phyloP scores from a whole-genome alignment of 1,140 invertebrate species.

The Sweltsa coloradensis region DNA sequence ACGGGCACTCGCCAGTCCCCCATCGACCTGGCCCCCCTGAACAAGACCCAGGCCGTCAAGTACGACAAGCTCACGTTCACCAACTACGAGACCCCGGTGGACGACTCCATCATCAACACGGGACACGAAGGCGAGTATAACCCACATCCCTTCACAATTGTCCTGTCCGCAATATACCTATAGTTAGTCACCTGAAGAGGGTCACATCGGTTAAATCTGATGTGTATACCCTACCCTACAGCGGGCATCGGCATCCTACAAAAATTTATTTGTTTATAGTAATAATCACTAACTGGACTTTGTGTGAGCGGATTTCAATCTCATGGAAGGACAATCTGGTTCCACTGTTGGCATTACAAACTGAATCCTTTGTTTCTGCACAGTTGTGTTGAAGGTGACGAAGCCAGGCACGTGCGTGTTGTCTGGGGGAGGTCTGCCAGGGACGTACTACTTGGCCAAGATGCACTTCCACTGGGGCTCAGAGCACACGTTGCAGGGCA shows the following conservation, averaged over 20 bases:
- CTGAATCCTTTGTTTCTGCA: no score
- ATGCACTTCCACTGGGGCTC: conserved; percentile 71
- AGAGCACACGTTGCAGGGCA: conserved; percentile 54
- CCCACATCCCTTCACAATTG: no score
- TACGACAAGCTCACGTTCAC: conserved; percentile 14
- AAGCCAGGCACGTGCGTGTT: conserved; percentile 2
- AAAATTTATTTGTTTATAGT: no score
- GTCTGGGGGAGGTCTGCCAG: conserved; percentile 35
- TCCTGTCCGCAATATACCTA: no score
- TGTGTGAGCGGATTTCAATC: neutral
- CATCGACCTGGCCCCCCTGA: conserved; percentile 14
- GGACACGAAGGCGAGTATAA: conserved; percentile 17
- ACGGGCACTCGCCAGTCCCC: conserved; percentile 15
- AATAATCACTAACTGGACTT: no score
- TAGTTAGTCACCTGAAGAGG: no score
- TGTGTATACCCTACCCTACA: no score
- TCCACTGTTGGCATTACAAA: neutral
- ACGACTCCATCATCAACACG: conserved; percentile 16
- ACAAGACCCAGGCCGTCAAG: neutral
- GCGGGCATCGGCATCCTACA: no score
- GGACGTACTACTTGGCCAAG: conserved; percentile 45
- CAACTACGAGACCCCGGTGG: conserved; percentile 10
- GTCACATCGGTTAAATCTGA: no score
- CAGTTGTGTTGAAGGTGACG: conserved; percentile 1
- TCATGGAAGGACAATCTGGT: neutral